Evolutionary conservation across 2,888 invertebrate species (phyloP), one percentile per base, ranked within the genome.

Genomic region (Lithophane leautieri): DNA sequence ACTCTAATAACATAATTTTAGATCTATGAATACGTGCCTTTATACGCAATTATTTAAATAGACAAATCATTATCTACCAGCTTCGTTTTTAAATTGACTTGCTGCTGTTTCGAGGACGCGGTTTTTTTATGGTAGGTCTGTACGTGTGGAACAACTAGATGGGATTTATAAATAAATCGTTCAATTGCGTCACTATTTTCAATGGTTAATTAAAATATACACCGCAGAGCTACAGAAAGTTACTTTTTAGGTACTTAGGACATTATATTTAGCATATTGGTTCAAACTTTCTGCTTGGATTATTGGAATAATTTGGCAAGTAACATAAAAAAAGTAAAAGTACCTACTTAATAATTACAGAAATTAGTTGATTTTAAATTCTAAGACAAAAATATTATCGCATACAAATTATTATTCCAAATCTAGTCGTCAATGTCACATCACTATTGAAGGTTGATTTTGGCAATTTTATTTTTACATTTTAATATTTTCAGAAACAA

Each of bases 371-470:
- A 60, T 60, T 34, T 8, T 9, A 28, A 34, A 34, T 47, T 22
- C 2, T 40, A 12, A 40, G 1, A 22, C 22, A 16, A n/a, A 47
- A 56, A 40, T 9, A 50, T 0, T 40, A 19, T 16, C 22, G 22
- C 22, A 8, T 47, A 42, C 9, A 25, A 47, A 70, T 34, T 40
- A 70, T 34, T 72, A 42, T 58, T 60, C 16, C 58, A 56, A 25
- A 52, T 81, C 16, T 22, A 9, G 8, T 70, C 42, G 61, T 65
- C 82, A 73, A 78, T 68, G 70, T 83, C 82, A 78, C 78, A 78
- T 78, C 78, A 73, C 83, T 85, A 62, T 8, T 61, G 70, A 81
- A 82, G 76, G 82, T 81, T 65, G 44, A 76, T 76, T 84, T 69
- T 66, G 62, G 22, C 44, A 84, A 61, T 76, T 40, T 60, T 25